Evolutionary conservation across 2,888 invertebrate genomes (phyloP).

Genomic region (Dasysyrphus tricinctus): DNA sequence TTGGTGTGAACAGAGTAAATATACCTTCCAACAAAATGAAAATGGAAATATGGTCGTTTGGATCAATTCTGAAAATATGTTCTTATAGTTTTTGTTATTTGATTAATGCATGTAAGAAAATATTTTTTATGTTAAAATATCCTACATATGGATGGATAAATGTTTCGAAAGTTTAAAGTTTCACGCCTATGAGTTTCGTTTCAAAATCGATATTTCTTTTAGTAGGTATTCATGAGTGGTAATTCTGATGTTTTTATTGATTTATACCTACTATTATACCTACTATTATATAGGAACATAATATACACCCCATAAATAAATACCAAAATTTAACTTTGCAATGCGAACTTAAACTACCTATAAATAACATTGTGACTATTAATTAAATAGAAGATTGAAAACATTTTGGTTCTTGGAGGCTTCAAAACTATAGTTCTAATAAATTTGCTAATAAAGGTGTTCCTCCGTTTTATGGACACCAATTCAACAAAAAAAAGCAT

Average conservation of each 20-base stretch:
- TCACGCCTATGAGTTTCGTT: neutral
- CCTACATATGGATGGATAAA: no score
- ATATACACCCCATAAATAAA: neutral
- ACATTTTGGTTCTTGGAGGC: neutral
- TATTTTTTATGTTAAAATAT: neutral
- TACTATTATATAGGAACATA: neutral
- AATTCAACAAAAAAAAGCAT: no score
- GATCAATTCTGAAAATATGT: neutral
- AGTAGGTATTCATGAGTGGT: neutral
- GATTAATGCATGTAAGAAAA: neutral
- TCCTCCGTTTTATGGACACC: no score
- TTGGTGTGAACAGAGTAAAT: neutral
- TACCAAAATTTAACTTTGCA: neutral
- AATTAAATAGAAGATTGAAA: neutral
- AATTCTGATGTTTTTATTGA: neutral
- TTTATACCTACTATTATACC: neutral
- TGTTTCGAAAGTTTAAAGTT: neutral
- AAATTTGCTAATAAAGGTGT: no score
- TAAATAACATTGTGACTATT: neutral
- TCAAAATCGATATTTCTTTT: neutral
- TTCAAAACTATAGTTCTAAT: no score
- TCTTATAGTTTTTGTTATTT: neutral
- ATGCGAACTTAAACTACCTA: neutral
- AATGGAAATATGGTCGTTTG: neutral
- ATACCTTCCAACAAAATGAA: neutral